Evolutionary conservation across 2,113 vertebrate species (phyloP).

Genomic region (Hyla sarda): DNA sequence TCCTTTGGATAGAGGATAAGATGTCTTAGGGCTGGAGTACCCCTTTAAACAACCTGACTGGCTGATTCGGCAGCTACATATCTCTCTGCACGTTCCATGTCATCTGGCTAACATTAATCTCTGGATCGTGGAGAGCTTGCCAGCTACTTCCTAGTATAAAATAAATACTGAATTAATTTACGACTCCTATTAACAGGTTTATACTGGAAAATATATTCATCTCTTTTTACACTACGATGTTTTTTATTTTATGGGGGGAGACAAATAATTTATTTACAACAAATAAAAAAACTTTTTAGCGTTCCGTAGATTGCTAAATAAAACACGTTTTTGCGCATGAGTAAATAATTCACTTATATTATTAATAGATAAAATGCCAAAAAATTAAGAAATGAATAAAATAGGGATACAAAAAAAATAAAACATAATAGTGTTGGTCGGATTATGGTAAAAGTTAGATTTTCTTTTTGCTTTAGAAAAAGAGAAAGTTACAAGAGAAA

Average conservation of each 20-base stretch:
- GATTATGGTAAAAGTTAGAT: background rate
- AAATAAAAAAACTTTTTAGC: background rate
- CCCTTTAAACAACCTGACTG: conserved; percentile 11
- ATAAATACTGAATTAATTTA: conserved; percentile 37
- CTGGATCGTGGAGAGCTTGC: conserved; percentile 5
- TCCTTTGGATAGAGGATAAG: too few species aligned
- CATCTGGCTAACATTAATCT: conserved; percentile 41
- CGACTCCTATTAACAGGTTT: conserved; percentile 11
- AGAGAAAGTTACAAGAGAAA: background rate
- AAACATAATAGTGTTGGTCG: too few species aligned
- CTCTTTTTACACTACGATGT: background rate
- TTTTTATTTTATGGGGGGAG: background rate
- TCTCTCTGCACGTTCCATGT: conserved; percentile 7
- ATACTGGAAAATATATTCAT: conserved; percentile 1
- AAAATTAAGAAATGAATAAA: background rate
- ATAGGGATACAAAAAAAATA: too few species aligned
- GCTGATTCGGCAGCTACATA: conserved; percentile 16
- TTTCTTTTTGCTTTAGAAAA: background rate
- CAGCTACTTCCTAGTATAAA: conserved; percentile 23
- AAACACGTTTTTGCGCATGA: background rate
- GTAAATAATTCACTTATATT: background rate
- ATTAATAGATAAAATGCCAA: background rate
- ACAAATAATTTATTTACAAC: background rate
- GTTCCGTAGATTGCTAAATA: background rate
- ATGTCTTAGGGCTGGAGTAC: too few species aligned